These are phyloP conservation scores for Lepidonotus clava DNA, from an alignment of 2,888 invertebrate species.

Conservation along the genomic window DNA sequence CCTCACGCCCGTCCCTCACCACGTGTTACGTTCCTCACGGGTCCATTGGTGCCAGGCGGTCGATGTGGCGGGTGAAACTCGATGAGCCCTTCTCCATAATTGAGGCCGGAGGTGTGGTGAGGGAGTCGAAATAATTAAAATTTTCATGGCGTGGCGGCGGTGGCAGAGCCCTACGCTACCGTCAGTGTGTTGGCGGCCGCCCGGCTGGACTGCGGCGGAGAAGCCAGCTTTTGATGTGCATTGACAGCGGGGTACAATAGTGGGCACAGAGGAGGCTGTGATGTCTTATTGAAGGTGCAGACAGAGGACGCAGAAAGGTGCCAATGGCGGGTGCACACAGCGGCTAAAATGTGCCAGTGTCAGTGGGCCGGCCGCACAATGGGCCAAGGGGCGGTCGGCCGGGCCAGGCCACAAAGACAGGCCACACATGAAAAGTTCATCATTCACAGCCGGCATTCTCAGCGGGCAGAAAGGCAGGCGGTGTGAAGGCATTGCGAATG, in stretches of 20 bases:
- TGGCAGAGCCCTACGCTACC: no score
- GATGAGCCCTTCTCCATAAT: constrained; percentile 18
- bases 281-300: constrained; percentile 43
- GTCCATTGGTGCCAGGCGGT: not conserved
- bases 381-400: not conserved
- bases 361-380: not conserved
- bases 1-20: no score
- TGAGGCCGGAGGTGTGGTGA: not conserved
- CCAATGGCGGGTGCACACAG: not conserved
- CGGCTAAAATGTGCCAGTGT: constrained; percentile 33
- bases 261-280: constrained; percentile 3
- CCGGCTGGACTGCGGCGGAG: not conserved
- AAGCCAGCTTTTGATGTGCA: constrained; percentile 3
- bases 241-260: not conserved
- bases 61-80: not conserved
- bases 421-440: constrained; percentile 16
- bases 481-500: no score
- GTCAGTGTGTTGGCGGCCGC: not conserved
- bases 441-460: constrained; percentile 17
- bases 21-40: no score
- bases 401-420: not conserved
- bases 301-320: constrained; percentile 19
- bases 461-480: no score
- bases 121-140: constrained; percentile 43
- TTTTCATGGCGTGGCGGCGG: not conserved